Base-by-base conservation (phyloP, 1,140 invertebrate species). In the Cyclargus thomasi region DNA sequence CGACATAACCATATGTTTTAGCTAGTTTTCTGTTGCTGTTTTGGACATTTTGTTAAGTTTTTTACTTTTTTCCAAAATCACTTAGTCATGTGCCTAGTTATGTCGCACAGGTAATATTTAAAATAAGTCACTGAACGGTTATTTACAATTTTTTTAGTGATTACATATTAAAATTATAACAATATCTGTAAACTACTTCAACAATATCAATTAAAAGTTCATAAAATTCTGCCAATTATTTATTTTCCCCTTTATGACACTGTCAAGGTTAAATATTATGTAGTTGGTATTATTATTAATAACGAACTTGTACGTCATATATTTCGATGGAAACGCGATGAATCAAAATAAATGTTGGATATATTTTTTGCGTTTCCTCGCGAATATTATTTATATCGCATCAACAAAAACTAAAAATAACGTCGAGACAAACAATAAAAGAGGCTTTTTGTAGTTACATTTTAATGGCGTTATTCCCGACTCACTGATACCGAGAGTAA, bases 401-500 rank as follows among this genome's bases (percentile, higher is more conserved):
- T 55, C n/a, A n/a, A 20, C 55, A 59, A 59, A 47, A 2, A 59
- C 55, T 59, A 59, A 21, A 59, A 59, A 59, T 59, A 59, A 20
- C 53, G 53, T 59, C 7, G 2, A 20, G 10, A 59, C 55, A 59
- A 59, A 59, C 55, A 59, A 59, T 59, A 7, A 59, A 21, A 20
- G 55, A 59, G 18, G 20, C 55, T 59, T 59, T 59, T 59, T 59
- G 17, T 59, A 59, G 55, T n/a, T 21, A 39, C 35, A 36, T 35
- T 66, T 66, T 35, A 57, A 20, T 57, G 55, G 55, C 53, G 53
- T 36, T 59, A 36, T 35, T 57, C n/a, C 22, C 29, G 23, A 66
- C 47, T 66, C 64, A 66, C 59, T 55, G 23, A 59, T 68, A 68
- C 53, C 55, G 17, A 55, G 47, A 68, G 53, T 64, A 68, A 29